These are phyloP conservation scores for Cromileptes altivelis DNA, from an alignment of 2,113 vertebrate genomes.

Conservation along the genomic window DNA sequence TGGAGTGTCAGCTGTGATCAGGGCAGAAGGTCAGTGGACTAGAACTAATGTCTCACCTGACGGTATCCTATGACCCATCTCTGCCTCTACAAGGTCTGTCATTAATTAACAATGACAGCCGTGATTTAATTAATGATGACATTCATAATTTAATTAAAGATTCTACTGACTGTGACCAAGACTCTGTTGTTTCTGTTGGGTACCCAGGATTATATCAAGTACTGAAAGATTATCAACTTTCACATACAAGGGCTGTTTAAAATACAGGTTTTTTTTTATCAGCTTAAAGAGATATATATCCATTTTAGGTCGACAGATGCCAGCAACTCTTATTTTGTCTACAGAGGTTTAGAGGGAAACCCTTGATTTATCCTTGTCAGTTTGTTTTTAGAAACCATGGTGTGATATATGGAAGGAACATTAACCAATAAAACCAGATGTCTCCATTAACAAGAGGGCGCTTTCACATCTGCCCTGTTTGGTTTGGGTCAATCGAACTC, in stretches of 20 bases:
- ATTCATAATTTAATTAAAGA: constrained; percentile 17
- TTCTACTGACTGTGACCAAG: constrained; percentile 6
- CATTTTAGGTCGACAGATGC: not conserved
- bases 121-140: constrained; percentile 13
- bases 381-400: not conserved
- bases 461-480: too few species aligned
- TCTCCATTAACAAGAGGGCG: not conserved
- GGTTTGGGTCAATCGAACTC: too few species aligned
- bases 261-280: not conserved
- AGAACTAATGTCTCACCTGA: constrained; percentile 45
- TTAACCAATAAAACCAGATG: not conserved
- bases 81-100: not conserved
- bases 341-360: not conserved
- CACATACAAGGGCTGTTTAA: not conserved
- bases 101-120: constrained; percentile 41
- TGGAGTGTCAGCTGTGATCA: constrained; percentile 22
- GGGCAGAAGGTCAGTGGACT: constrained; percentile 9
- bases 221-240: not conserved
- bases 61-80: not conserved
- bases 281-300: not conserved
- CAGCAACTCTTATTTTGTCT: not conserved
- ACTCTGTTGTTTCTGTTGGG: not conserved
- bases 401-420: not conserved
- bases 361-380: not conserved
- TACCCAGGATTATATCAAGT: not conserved